A percentile compares a stretch with the other conserved stretches of the same genome.
Conservation (phyloP, 2,113 vertebrate genomes). For the Beaufortia kweichowensis region DNA sequence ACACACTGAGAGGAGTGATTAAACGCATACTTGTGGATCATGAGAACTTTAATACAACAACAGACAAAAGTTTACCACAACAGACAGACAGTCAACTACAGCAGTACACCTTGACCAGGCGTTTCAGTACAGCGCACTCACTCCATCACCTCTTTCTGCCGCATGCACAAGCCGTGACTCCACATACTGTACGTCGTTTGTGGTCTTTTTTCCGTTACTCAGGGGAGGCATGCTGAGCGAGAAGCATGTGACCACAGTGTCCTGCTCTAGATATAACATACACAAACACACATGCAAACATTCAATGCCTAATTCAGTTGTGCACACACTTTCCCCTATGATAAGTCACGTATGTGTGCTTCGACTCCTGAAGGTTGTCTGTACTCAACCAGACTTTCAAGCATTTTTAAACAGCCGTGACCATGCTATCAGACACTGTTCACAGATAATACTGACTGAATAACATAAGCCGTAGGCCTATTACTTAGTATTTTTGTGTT, state of each 20-base stretch:
- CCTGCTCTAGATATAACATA: constrained; percentile 10
- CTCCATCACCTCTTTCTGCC: background rate
- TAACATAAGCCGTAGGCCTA: background rate
- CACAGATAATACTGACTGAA: background rate
- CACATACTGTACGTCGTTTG: background rate
- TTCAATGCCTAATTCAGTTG: background rate
- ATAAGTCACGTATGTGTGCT: background rate
- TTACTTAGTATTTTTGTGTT: too few species aligned
- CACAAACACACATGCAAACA: background rate
- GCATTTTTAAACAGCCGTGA: background rate
- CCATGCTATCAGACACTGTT: background rate
- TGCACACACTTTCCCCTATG: constrained; percentile 6
- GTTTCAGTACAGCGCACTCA: background rate
- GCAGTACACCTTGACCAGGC: constrained; percentile 5
- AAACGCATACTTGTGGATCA: too few species aligned
- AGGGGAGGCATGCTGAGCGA: background rate
- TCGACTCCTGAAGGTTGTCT: background rate
- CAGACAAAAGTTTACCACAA: background rate
- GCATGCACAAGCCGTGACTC: background rate
- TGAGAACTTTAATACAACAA: too few species aligned
- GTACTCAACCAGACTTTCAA: background rate
- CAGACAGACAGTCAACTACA: background rate
- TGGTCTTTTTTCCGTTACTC: constrained; percentile 21
- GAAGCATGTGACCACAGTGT: constrained; percentile 30
- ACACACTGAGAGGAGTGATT: too few species aligned